Evolutionary conservation across 2,797 vertebrate genomes (phyloP), one percentile per base, ranked within the genome.

Genomic region (Gallinago nigripennis): DNA sequence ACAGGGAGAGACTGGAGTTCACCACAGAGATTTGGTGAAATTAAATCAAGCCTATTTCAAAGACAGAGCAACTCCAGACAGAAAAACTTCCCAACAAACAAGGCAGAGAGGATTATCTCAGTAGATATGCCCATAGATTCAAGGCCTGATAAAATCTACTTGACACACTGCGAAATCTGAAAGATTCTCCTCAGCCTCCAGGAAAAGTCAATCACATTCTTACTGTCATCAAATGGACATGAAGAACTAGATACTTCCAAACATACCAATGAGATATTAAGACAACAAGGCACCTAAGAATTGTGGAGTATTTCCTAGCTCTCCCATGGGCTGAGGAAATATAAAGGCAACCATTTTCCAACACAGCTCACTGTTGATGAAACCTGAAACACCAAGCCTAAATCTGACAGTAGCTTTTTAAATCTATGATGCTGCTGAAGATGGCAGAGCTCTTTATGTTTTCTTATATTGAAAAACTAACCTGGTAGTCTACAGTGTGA

Each of bases 31-130:
- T 73, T 17, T 86, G 31, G 16, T 3, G 54, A 87, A 24, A 71
- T 66, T 63, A 71, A 66, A 83, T 57, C 37, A 83, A 72, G 80
- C 43, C 33, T 71, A 25, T 71, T 87, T 51, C 73, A 86, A 61
- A 80, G 78, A 65, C 0, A 1, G 18, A 70, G 57, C 27, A 66
- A 80, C 35, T 71, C 57, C 68, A 65, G 20, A 37, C 12, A 86
- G 30, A 75, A 89, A 65, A 86, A 41, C 41, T 54, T 82, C 19
- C 46, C 30, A 65, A 45, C 0, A 1, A 39, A 73, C 31, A 69
- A 27, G 9, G 14, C 46, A 19, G 31, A 72, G 17, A 71, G 24
- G 10, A 50, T 50, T 41, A 65, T 41, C 28, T 73, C 66, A 33
- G 66, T 43, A 69, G 50, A 33, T 53, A 82, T 6, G 24, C 8